Percentiles rank a stretch among this genome's conserved stretches.
phyloP scores from a whole-genome alignment of 2,113 vertebrate genomes.

The Anoplopoma fimbria region DNA sequence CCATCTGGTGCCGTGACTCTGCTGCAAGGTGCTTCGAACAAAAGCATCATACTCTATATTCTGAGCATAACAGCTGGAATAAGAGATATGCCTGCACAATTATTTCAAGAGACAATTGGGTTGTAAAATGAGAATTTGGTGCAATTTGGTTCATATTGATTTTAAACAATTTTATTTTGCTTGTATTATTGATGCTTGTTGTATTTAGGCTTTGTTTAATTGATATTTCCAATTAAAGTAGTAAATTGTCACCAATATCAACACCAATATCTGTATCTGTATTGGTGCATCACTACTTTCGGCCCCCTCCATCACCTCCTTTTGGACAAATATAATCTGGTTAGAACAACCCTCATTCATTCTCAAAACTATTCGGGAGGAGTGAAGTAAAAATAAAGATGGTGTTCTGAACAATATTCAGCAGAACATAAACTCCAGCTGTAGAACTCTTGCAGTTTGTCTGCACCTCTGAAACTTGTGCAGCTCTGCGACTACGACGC shows the following conservation, averaged over 20 bases:
- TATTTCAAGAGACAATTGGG: background rate
- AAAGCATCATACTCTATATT: conserved; percentile 26
- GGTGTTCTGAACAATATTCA: background rate
- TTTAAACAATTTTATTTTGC: background rate
- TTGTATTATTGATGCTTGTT: background rate
- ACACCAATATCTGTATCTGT: too few relatives aligned
- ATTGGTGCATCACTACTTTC: background rate
- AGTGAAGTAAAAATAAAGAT: background rate
- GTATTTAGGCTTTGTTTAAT: background rate
- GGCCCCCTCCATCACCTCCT: background rate
- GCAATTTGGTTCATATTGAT: background rate
- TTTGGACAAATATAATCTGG: background rate
- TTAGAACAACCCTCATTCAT: background rate
- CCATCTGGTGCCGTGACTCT: conserved; percentile 40
- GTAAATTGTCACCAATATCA: background rate
- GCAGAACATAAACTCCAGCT: background rate
- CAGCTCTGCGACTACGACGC: background rate
- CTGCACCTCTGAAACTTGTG: background rate
- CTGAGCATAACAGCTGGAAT: conserved; percentile 7
- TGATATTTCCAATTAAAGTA: too few relatives aligned
- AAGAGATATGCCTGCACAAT: background rate
- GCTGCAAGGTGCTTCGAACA: conserved; percentile 39
- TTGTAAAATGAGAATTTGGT: background rate
- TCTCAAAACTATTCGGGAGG: background rate
- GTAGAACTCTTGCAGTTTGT: background rate